phyloP scores from a whole-genome alignment of 2,888 invertebrate species.

The Ophonus ardosiacus region DNA sequence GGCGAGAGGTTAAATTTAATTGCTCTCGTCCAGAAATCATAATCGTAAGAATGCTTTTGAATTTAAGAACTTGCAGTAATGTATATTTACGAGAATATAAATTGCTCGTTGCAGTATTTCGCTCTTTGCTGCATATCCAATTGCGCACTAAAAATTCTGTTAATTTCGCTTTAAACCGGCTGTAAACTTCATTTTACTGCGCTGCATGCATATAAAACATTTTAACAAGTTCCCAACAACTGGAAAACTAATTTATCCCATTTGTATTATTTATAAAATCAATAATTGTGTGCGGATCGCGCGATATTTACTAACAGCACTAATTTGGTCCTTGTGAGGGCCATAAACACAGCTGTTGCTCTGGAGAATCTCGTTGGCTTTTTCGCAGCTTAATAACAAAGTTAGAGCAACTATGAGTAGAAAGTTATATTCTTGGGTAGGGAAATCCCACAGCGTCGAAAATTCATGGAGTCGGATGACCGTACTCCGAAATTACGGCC shows the following conservation, averaged over 20 bases:
- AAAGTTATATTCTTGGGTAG: constrained; percentile 58
- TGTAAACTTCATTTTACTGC: not conserved
- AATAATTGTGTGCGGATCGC: not conserved
- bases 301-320: not conserved
- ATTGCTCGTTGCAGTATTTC: not conserved
- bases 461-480: constrained; percentile 44
- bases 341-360: constrained; percentile 31
- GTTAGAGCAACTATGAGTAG: constrained; percentile 55
- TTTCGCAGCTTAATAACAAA: constrained; percentile 58
- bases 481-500: not conserved
- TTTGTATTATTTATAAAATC: constrained; percentile 6
- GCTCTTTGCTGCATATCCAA: not conserved
- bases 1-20: too few relatives aligned
- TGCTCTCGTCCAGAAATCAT: not conserved
- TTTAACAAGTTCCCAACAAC: constrained; percentile 13
- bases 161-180: not conserved
- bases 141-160: not conserved
- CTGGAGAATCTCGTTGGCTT: constrained; percentile 30
- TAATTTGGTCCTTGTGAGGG: not conserved
- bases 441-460: constrained; percentile 39
- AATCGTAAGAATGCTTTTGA: not conserved
- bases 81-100: not conserved
- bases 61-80: not conserved
- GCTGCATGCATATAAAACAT: not conserved
- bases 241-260: not conserved